Evolutionary conservation across 2,113 vertebrate genomes (phyloP), one percentile per base, ranked within the genome.

Genomic region (Ctenomys sociabilis): DNA sequence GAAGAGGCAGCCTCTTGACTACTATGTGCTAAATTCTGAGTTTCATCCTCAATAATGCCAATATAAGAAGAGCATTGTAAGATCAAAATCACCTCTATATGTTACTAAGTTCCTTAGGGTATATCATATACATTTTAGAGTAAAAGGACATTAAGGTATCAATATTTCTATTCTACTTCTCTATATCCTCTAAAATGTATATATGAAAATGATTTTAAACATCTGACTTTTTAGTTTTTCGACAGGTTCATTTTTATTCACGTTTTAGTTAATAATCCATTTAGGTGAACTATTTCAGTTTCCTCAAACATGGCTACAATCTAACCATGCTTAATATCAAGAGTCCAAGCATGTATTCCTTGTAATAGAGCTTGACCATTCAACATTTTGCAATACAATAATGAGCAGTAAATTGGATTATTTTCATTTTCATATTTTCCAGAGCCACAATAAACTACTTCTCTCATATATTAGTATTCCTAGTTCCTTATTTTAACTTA

Each of bases 351-450:
- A 32, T n/a, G 4, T 16, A 95, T 63, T 45, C 77, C 84, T 24
- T 95, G 57, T 30, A 73, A 24, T 87, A 92, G 66, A 88, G 37
- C n/a, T 35, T 7, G 95, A 54, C 14, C 6, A 7, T 4, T 13
- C 22, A 94, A 97, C 91, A 97, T 95, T 98, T 90, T 90, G 14
- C 19, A 97, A 92, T 95, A 61, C 96, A 96, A 97, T 95, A 96
- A 98, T 95, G 97, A 97, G 86, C 61, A 95, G 54, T 14, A 97
- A 96, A 95, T 92, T 91, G 90, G 94, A 92, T 91, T 93, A 97
- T 97, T 96, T 96, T 30, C 70, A 94, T 89, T 66, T 49, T 24
- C 49, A 49, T 94, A 49, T 5, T 86, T 26, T 81, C 93, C n/a
- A 81, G 49, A 37, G 68, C 21, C 73, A 59, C 1, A 88, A 4